Evolutionary conservation across 2,888 invertebrate genomes (phyloP), one percentile per base, ranked within the genome.

Genomic region (Phortica okadai): DNA sequence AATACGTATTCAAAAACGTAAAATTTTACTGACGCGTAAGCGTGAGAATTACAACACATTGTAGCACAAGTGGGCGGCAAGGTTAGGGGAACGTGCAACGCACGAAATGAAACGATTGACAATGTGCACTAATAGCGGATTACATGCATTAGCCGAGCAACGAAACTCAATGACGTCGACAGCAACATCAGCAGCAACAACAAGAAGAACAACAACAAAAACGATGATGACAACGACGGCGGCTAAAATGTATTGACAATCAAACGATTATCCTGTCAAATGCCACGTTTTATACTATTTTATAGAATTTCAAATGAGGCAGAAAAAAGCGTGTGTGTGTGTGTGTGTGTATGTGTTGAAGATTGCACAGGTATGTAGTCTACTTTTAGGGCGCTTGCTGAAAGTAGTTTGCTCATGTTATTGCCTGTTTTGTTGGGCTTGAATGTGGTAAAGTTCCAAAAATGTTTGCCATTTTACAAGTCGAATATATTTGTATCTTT

Each of bases 41-140:
- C 90, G 89, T 90, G 89, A 85, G 89, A 90, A 90, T 83, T 80
- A 79, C 67, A 85, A 88, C 89, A 90, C 89, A 89, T 90, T 89
- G 85, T 80, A 73, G 84, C 45, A 69, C 21, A 66, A 69, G 21
- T n/a, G 45, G 70, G 16, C 42, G 7, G 54, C 4, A 33, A 11
- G 16, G 44, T 1, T n/a, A 14, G n/a, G 6, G n/a, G n/a, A 16
- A 14, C 41, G 64, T 41, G 21, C 33, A 4, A 64, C 64, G 25
- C 33, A 14, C 14, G 21, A 59, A 72, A 25, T 69, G 59, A 54
- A 82, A 77, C 84, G 86, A 86, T 86, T 89, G 88, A 89, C 88
- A 85, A 87, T 83, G 85, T 83, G 82, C 81, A 84, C 85, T 90
- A 90, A 90, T 90, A 90, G 90, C 88, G 89, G 89, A 90, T 90